These are phyloP conservation scores for Pecten maximus DNA, from an alignment of 2,888 invertebrate species.

Conservation along the genomic window DNA sequence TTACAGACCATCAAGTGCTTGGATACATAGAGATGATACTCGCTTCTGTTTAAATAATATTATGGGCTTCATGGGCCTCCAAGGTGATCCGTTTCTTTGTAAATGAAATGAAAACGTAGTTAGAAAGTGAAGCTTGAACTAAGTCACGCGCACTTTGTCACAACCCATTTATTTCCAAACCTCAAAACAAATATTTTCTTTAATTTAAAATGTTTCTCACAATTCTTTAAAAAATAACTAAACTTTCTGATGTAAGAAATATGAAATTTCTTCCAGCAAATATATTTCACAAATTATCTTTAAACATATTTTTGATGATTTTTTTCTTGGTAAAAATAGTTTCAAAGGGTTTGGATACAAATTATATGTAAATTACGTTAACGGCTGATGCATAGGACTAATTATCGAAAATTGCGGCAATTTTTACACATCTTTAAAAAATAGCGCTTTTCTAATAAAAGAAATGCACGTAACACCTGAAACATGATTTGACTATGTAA, in stretches of 20 bases:
- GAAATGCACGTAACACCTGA: not conserved
- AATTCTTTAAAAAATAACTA: not conserved
- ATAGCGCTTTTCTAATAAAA: not conserved
- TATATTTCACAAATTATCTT: not conserved
- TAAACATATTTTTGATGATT: not conserved
- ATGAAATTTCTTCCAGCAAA: not conserved
- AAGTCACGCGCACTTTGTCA: not conserved
- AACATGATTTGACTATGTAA: not conserved
- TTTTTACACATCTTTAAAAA: slow-evolving; percentile 11
- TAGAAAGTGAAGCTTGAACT: too few relatives aligned
- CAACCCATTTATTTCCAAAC: not conserved
- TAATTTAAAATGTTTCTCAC: not conserved
- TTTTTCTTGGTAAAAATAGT: not conserved
- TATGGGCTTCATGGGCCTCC: too few relatives aligned
- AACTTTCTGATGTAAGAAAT: not conserved
- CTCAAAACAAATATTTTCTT: not conserved
- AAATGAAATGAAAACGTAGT: too few relatives aligned
- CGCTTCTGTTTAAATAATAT: too few relatives aligned
- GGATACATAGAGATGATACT: too few relatives aligned
- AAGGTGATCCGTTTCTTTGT: too few relatives aligned
- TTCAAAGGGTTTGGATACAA: not conserved
- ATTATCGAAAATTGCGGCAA: not conserved
- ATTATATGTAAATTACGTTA: not conserved
- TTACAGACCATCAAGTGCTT: too few relatives aligned
- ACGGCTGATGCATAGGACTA: not conserved